Conservation (phyloP, 2,888 invertebrate species). For the Pristionchus exspectatus region DNA sequence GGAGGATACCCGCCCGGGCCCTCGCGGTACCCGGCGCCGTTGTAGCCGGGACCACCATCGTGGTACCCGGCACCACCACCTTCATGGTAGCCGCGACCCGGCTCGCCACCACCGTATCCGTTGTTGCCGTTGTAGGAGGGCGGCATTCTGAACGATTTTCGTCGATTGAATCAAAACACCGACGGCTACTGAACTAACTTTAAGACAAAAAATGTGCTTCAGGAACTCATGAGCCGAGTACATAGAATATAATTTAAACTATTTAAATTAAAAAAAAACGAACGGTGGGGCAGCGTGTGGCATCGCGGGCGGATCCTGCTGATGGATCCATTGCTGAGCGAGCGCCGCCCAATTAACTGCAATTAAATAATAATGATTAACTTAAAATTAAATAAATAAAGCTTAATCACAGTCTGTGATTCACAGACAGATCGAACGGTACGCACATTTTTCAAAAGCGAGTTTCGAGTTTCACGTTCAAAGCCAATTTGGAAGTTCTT, state of each 20-base stretch:
- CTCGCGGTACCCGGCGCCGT: neutral
- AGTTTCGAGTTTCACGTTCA: neutral
- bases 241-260: neutral
- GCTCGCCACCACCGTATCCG: neutral
- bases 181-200: too few species aligned
- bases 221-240: neutral
- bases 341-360: constrained; percentile 26
- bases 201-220: too few species aligned
- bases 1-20: neutral
- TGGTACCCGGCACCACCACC: neutral
- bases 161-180: neutral
- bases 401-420: constrained; percentile 1
- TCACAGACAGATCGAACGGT: neutral
- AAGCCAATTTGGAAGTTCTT: neutral
- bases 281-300: neutral
- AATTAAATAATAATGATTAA: neutral
- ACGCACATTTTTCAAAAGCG: too few species aligned
- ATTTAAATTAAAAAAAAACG: neutral
- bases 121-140: neutral
- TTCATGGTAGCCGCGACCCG: neutral
- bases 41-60: neutral
- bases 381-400: neutral
- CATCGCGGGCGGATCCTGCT: constrained; percentile 25
- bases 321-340: constrained; percentile 47
- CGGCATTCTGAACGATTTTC: constrained; percentile 13